Conservation (phyloP, 2,888 invertebrate genomes). For the Argyresthia albistria region DNA sequence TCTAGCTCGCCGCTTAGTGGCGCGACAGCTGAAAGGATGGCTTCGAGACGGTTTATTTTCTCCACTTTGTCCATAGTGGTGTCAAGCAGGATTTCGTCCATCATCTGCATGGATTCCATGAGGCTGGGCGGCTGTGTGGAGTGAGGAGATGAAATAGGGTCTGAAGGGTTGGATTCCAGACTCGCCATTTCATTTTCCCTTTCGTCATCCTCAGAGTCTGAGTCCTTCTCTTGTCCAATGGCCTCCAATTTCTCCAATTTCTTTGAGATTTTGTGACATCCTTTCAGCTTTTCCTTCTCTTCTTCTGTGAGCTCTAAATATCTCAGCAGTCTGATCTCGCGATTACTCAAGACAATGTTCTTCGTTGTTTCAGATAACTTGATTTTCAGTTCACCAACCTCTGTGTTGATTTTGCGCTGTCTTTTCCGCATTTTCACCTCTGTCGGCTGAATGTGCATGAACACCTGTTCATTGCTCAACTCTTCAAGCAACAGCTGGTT, state of each 20-base stretch:
- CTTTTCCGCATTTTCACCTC: conserved; percentile 90
- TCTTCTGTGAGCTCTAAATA: conserved; percentile 93
- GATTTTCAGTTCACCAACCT: conserved; percentile 87
- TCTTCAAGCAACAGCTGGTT: conserved; percentile 83
- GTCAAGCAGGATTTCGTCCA: conserved; percentile 88
- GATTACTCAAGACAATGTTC: conserved; percentile 91
- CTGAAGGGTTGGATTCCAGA: conserved; percentile 85
- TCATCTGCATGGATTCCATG: conserved; percentile 91
- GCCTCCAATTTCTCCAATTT: conserved; percentile 92
- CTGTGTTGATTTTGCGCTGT: conserved; percentile 91
- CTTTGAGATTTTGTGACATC: conserved; percentile 92
- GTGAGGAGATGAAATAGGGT: conserved; percentile 81
- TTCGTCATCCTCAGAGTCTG: conserved; percentile 82
- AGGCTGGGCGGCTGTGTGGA: conserved; percentile 86
- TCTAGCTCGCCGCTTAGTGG: conserved; percentile 75
- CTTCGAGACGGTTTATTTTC: conserved; percentile 89
- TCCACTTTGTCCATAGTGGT: conserved; percentile 87
- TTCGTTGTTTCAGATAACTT: conserved; percentile 87
- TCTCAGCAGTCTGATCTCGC: conserved; percentile 90
- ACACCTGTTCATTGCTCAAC: conserved; percentile 89
- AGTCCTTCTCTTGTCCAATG: conserved; percentile 82
- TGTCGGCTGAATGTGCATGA: conserved; percentile 87
- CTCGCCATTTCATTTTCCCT: conserved; percentile 85
- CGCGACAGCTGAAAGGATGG: conserved; percentile 86
- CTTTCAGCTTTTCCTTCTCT: conserved; percentile 92